phyloP scores from a whole-genome alignment of 2,888 invertebrate genomes.

The Galerucella calmariensis region DNA sequence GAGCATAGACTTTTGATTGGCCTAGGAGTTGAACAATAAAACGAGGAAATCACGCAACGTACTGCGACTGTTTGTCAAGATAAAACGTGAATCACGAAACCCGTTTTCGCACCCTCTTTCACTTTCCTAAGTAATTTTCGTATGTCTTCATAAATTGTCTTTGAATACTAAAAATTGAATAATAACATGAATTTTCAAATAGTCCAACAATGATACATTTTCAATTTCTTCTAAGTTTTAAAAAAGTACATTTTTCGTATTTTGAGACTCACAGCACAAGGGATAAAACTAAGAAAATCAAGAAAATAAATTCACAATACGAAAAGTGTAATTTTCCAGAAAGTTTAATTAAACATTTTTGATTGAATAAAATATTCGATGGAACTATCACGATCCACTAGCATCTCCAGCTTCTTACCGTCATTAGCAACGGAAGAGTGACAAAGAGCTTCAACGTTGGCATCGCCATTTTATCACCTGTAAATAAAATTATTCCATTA shows the following conservation, averaged over 20 bases:
- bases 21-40: slow-evolving; percentile 19
- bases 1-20: background rate
- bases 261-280: background rate
- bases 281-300: no score
- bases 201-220: slow-evolving; percentile 7
- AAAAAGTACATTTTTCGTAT: slow-evolving; percentile 1
- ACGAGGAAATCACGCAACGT: slow-evolving; percentile 2
- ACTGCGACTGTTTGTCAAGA: slow-evolving; percentile 14
- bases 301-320: slow-evolving; percentile 17
- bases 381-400: slow-evolving; percentile 37
- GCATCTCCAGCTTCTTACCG: slow-evolving; percentile 33
- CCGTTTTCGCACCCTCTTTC: slow-evolving; percentile 5
- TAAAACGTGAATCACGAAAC: slow-evolving; percentile 10
- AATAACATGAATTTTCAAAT: slow-evolving; percentile 20
- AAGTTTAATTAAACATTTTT: background rate
- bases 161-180: slow-evolving; percentile 38
- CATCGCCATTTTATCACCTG: slow-evolving; percentile 37
- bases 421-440: slow-evolving; percentile 29
- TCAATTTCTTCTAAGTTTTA: background rate
- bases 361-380: slow-evolving; percentile 24
- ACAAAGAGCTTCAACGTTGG: slow-evolving; percentile 32
- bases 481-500: slow-evolving; percentile 31
- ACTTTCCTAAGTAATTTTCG: background rate
- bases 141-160: slow-evolving; percentile 5
- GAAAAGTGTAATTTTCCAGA: slow-evolving; percentile 12